Evolutionary conservation across 2,113 vertebrate genomes (phyloP), one percentile per base, ranked within the genome.

Genomic region (Centropus bengalensis): DNA sequence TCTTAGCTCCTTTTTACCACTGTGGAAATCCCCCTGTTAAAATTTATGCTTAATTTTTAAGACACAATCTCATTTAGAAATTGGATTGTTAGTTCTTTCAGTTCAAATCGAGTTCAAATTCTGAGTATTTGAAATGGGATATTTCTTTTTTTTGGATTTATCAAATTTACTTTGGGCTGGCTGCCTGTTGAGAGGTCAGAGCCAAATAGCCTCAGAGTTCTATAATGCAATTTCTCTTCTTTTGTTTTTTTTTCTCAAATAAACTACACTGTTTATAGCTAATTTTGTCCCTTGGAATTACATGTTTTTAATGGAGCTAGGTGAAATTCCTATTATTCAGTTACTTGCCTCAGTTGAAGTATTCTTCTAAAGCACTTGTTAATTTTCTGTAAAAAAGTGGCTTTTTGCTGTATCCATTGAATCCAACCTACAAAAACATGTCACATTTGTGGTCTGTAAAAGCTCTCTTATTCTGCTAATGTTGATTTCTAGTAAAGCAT

Each of bases 401-500:
- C 36, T 58, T 2, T 83, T 86, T 51, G 24, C 16, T 64, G 18
- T 71, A 59, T 18, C 60, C 8, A 9, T 33, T 64, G 42, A 82
- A 36, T 60, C 14, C 36, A 55, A 28, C 77, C 51, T 67, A 26
- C 30, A 27, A 42, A 17, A 80, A 44, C n/a, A 69, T 8, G 13
- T 80, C 21, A 38, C 45, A 45, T 44, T 79, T 71, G 27, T 5
- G 40, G 84, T 94, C 69, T 82, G 11, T 58, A 70, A 58, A 68
- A 5, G 10, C 75, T 89, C 5, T 52, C 18, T 75, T 55, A 7
- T 81, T 92, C 52, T 81, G 40, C 44, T 44, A 77, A 4, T 44
- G 59, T 2, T 84, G 77, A 52, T 82, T 94, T 82, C 87, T 76
- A 58, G 62, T 82, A 82, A 69, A 82, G 15, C 77, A 84, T 97